These are phyloP conservation scores for Sturnira hondurensis DNA, from an alignment of 2,113 vertebrate genomes.

Conservation along the genomic window DNA sequence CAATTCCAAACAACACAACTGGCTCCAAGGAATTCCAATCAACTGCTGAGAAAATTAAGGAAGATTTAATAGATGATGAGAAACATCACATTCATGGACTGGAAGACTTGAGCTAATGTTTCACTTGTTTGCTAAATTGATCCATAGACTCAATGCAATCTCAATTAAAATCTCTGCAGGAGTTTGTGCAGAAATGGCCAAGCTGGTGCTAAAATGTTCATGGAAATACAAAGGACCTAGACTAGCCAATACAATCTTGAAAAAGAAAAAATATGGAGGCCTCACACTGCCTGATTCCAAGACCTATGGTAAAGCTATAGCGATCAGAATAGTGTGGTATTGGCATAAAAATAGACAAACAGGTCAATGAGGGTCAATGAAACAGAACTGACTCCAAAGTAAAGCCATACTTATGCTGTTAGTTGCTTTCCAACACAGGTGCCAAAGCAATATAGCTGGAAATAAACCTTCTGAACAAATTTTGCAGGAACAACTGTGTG, in stretches of 20 bases:
- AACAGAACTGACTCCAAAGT: neutral
- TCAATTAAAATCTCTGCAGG: neutral
- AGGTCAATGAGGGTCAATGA: neutral
- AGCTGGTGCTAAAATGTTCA: neutral
- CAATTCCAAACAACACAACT: no score
- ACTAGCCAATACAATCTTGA: neutral
- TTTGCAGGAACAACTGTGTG: neutral
- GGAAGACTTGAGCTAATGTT: neutral
- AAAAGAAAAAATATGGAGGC: constrained; percentile 1
- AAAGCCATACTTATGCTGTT: neutral
- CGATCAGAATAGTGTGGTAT: neutral
- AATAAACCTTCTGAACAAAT: neutral
- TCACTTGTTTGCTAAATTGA: neutral
- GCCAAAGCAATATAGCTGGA: neutral
- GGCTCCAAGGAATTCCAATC: neutral
- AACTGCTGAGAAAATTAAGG: neutral
- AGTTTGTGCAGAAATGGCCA: neutral
- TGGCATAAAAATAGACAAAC: no score
- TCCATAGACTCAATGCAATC: neutral
- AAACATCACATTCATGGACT: neutral
- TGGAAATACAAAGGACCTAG: neutral
- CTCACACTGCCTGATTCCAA: neutral
- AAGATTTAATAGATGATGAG: neutral
- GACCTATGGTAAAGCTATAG: neutral
- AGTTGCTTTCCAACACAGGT: neutral